These are phyloP conservation scores for Babylonia areolata DNA, from an alignment of 1,140 invertebrate genomes.

Conservation along the genomic window DNA sequence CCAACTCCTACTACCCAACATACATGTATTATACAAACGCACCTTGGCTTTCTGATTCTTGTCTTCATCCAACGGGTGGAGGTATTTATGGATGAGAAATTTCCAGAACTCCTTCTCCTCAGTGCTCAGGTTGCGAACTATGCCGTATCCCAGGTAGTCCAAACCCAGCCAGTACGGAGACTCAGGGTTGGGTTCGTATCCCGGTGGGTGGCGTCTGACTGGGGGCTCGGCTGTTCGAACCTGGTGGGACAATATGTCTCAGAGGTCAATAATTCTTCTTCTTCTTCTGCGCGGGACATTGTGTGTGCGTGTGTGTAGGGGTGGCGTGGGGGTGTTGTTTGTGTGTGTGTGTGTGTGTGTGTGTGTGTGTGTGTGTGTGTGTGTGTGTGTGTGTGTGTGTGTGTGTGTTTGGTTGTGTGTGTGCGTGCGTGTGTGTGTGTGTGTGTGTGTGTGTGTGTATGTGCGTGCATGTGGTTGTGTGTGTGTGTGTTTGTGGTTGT, in stretches of 20 bases:
- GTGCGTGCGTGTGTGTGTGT: too few species aligned
- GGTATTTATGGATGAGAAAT: conserved; percentile 93
- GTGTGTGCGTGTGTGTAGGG: too few species aligned
- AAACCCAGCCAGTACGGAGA: conserved; percentile 63
- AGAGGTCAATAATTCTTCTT: too few species aligned
- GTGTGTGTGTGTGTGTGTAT: neutral
- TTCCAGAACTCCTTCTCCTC: conserved; percentile 94
- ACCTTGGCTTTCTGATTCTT: conserved; percentile 38
- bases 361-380: neutral
- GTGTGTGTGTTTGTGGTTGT: neutral
- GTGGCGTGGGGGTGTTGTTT: neutral
- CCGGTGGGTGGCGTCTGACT: conserved; percentile 42
- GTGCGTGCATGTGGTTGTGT: neutral
- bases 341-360: neutral
- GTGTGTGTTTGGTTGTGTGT: neutral
- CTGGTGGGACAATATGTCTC: too few species aligned
- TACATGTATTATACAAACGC: neutral
- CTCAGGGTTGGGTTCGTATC: conserved; percentile 64
- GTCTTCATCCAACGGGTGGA: conserved; percentile 72
- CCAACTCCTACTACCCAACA: neutral
- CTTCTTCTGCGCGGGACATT: too few species aligned
- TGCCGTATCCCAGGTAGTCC: conserved; percentile 59
- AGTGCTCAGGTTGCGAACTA: conserved; percentile 61
- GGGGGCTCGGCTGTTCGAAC: neutral
- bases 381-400: neutral